Percentiles rank a stretch among this genome's conserved stretches.
These are phyloP conservation scores for Bergia puertoricense DNA, from an alignment of 92 coral and sea anemone species.

Conservation along the genomic window DNA sequence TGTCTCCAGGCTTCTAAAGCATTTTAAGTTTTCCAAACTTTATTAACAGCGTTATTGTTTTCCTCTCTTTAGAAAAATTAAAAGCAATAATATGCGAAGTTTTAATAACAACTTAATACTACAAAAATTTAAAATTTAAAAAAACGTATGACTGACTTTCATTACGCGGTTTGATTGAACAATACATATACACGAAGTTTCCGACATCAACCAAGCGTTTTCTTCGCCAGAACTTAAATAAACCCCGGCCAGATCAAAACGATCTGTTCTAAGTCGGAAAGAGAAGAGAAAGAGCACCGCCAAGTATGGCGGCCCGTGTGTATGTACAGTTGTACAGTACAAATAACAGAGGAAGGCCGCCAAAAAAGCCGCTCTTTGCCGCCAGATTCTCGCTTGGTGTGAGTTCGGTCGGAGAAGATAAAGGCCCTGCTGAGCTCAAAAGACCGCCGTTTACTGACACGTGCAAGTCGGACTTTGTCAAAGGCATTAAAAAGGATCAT, in stretches of 20 bases:
- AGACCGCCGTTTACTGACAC: constrained; percentile 14
- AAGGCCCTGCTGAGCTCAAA: constrained; percentile 9
- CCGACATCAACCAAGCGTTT: not conserved
- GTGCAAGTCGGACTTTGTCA: constrained; percentile 20
- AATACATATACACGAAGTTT: not conserved
- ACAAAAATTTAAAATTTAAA: too few species aligned
- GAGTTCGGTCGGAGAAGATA: not conserved
- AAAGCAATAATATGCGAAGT: too few species aligned
- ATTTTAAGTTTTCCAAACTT: not conserved
- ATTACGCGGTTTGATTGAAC: not conserved
- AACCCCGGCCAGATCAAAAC: not conserved
- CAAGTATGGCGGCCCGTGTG: not conserved
- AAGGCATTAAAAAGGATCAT: constrained; percentile 12
- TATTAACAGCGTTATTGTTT: too few species aligned
- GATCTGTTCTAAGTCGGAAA: not conserved
- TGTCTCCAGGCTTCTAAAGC: not conserved
- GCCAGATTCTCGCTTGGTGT: not conserved
- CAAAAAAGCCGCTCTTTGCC: not conserved
- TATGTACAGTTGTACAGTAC: not conserved
- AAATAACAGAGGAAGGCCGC: not conserved
- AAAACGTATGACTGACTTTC: too few species aligned
- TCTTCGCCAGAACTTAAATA: not conserved
- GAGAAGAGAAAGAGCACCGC: not conserved
- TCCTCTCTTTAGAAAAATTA: too few species aligned
- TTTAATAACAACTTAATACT: too few species aligned